Base-by-base conservation (phyloP, 2,113 vertebrate species). In the Cheilinus undulatus region DNA sequence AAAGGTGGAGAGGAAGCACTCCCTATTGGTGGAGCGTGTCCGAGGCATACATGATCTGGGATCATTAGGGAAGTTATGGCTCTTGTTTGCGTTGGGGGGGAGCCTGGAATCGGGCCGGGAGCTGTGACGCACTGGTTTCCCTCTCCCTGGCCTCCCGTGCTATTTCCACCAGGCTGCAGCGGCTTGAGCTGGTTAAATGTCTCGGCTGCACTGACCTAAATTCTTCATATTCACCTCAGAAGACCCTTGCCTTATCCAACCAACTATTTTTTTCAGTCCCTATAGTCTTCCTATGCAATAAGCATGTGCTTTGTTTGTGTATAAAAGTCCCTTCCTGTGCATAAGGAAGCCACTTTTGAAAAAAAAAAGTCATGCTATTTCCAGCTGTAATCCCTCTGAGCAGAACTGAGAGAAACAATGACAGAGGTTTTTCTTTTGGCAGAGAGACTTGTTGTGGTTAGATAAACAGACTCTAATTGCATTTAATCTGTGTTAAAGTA, bases 171-270 rank as follows among this genome's bases (percentile, higher is more conserved):
- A 32, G 80, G 85, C 84, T 86, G 76, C 82, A 84, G 80, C 73
- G 88, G 88, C 90, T 88, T 89, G 73, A 88, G 88, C 82, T 88
- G 87, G 89, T 92, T 88, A 80, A 85, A 91, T 68, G 77, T 92
- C 87, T 92, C 87, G 46, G 69, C 86, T 90, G 87, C 70, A 73
- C 85, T 93, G 93, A 93, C 92, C 92, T 93, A 91, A 93, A 93
- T 93, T 93, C 87, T 87, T 91, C 67, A 76, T 72, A 83, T 84
- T 94, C 92, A 94, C 92, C 92, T 94, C 91, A 93, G 90, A 93
- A 85, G 92, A 93, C 92, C 92, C 89, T 80, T 56, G 81, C 64
- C 71, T 79, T 62, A 49, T 57, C 79, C 72, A 73, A 64, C 85
- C 65, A 62, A 63, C 58, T 7, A 19, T 56, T 69, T 68, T 73